Evolutionary conservation across 2,888 invertebrate species (phyloP), one percentile per base, ranked within the genome.

Genomic region (Myathropa florea): DNA sequence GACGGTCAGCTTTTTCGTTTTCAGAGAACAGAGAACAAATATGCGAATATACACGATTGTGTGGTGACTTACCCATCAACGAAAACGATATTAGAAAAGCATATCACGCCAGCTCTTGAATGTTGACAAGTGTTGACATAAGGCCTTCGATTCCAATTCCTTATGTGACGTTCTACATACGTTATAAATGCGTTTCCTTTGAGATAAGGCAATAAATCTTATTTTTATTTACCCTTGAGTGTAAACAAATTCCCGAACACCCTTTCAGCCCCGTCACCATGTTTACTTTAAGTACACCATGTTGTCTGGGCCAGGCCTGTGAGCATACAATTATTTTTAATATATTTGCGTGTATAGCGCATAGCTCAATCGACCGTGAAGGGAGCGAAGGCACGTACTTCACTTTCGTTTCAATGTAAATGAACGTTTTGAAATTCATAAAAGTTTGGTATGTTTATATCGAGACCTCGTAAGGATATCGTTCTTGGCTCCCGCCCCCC

Each of bases 311-410:
- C 10, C 33, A 33, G 33, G 33, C 33, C 33, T 33, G 33, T 3
- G 33, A 33, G 33, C 33, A 12, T 3, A 33, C 33, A 33, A 12
- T 33, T 33, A 12, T 12, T 12, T 33, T 33, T 33, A 33, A 12
- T 33, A 55, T 55, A 55, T 68, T 7, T 18, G 57, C 39, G n/a
- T 59, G 57, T 14, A 33, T 64, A 36, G 36, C 18, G 21, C 46
- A 71, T 63, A 30, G n/a, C 28, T 63, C 61, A 68, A 67, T 67
- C 23, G 67, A 39, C 21, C 7, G 18, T 26, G 30, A n/a, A 39
- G 77, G 60, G 65, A 83, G 18, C 36, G 30, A n/a, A 39, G 77
- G 60, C 71, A 83, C 61, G 77, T 72, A 83, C 60, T 55, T 24
- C 2, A 55, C 59, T 63, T 60, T 65, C 60, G 26, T 10, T 61